Evolutionary conservation across 2,797 vertebrate genomes (phyloP).

Genomic region (Sylvilagus floridanus): DNA sequence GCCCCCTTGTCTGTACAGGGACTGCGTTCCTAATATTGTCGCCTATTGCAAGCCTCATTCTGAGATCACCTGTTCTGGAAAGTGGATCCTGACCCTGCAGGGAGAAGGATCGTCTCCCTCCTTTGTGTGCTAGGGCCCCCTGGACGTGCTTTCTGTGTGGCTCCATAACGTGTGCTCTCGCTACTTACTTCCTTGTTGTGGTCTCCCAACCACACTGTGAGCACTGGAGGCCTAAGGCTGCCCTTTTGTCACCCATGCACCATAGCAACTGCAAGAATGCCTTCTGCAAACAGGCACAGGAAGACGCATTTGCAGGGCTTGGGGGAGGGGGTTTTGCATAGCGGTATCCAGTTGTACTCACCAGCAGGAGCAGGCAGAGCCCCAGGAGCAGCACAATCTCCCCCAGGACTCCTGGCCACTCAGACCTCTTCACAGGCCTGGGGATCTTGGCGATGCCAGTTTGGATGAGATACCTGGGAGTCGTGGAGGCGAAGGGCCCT

Average conservation of each 20-base stretch:
- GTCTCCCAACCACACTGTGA: neutral
- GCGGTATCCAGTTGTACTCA: conserved; percentile 82
- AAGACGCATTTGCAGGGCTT: neutral
- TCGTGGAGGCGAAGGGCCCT: conserved; percentile 91
- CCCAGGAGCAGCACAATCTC: conserved; percentile 87
- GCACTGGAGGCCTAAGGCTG: neutral
- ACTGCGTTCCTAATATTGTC: neutral
- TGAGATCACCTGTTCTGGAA: neutral
- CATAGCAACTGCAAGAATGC: neutral
- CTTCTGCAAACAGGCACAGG: fast-evolving
- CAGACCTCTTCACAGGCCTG: conserved; percentile 88
- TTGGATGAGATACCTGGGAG: conserved; percentile 90
- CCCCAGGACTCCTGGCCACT: conserved; percentile 90
- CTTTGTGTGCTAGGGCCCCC: neutral
- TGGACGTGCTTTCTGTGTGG: fast-evolving
- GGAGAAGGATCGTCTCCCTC: neutral
- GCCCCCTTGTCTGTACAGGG: neutral
- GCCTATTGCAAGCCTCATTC: neutral
- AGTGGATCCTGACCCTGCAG: neutral
- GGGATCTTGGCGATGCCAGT: conserved; percentile 89
- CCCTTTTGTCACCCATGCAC: neutral
- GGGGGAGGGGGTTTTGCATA: neutral
- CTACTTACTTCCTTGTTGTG: neutral
- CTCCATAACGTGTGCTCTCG: neutral
- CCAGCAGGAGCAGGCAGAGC: conserved; percentile 89